These are phyloP conservation scores for Eulemur albifrons DNA, from an alignment of 2,797 vertebrate species.

Conservation along the genomic window DNA sequence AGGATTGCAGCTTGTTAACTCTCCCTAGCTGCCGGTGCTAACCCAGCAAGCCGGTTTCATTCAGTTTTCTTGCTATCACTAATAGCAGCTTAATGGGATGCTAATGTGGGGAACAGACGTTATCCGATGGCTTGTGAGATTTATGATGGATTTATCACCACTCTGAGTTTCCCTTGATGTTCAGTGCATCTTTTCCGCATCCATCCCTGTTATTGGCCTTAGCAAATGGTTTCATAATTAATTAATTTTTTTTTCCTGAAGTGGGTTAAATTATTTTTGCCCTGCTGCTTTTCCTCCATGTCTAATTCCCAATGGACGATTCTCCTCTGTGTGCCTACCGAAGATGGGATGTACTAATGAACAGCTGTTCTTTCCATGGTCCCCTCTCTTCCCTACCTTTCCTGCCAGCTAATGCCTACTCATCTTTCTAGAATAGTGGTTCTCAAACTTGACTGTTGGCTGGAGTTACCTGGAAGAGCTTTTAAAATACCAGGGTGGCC, in stretches of 20 bases:
- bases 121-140: constrained; percentile 76
- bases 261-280: constrained; percentile 77
- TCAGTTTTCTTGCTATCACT: constrained; percentile 73
- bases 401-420: not conserved
- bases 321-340: constrained; percentile 13
- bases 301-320: constrained; percentile 50
- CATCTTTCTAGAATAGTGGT: not conserved
- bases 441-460: constrained; percentile 5
- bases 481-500: not conserved
- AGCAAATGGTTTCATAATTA: constrained; percentile 82
- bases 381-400: not conserved
- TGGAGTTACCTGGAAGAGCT: constrained; percentile 12
- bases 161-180: constrained; percentile 75
- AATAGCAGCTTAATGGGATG: constrained; percentile 82
- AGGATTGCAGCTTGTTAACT: constrained; percentile 78
- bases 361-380: not conserved
- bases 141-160: constrained; percentile 81
- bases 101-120: constrained; percentile 82
- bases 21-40: constrained; percentile 63
- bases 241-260: constrained; percentile 80
- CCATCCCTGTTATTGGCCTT: constrained; percentile 66
- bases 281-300: constrained; percentile 57
- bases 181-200: constrained; percentile 69
- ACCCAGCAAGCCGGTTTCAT: constrained; percentile 62
- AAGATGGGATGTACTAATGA: not conserved